Conservation (phyloP, 2,888 invertebrate genomes). For the Agrilus cyanescens region DNA sequence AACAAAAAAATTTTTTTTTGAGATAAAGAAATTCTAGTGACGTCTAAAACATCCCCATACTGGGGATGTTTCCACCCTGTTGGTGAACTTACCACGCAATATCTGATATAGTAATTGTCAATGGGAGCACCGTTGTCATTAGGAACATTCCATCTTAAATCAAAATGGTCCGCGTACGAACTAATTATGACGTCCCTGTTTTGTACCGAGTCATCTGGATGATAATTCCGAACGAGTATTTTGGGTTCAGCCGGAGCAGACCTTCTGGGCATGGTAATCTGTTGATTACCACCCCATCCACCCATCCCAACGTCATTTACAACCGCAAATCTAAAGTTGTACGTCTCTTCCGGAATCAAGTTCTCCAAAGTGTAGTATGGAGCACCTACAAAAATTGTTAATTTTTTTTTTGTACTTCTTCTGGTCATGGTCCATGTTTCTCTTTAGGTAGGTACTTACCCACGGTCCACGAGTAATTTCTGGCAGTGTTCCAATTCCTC, state of each 20-base stretch:
- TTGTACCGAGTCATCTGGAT: constrained; percentile 33
- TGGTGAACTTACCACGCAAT: constrained; percentile 59
- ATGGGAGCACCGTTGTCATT: constrained; percentile 85
- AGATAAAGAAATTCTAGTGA: not conserved
- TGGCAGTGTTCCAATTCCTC: constrained; percentile 56
- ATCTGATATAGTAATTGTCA: constrained; percentile 66
- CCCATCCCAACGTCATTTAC: constrained; percentile 74
- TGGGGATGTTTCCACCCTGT: no score
- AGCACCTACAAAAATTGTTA: constrained; percentile 43
- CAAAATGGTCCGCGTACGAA: constrained; percentile 65
- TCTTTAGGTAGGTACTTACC: constrained; percentile 31
- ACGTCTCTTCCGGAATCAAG: constrained; percentile 62
- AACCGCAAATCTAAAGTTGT: constrained; percentile 76
- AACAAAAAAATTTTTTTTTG: not conserved
- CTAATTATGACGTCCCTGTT: constrained; percentile 43
- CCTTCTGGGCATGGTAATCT: constrained; percentile 62
- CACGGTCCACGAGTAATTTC: constrained; percentile 66
- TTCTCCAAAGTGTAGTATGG: constrained; percentile 66
- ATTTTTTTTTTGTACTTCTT: not conserved
- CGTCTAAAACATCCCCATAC: no score
- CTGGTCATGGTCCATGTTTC: not conserved
- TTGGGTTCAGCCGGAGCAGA: constrained; percentile 66
- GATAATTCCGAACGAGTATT: constrained; percentile 36
- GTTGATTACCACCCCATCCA: constrained; percentile 50
- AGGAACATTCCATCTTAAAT: constrained; percentile 74